These are phyloP conservation scores for Anaspis maculata DNA, from an alignment of 2,888 invertebrate genomes.

Conservation along the genomic window DNA sequence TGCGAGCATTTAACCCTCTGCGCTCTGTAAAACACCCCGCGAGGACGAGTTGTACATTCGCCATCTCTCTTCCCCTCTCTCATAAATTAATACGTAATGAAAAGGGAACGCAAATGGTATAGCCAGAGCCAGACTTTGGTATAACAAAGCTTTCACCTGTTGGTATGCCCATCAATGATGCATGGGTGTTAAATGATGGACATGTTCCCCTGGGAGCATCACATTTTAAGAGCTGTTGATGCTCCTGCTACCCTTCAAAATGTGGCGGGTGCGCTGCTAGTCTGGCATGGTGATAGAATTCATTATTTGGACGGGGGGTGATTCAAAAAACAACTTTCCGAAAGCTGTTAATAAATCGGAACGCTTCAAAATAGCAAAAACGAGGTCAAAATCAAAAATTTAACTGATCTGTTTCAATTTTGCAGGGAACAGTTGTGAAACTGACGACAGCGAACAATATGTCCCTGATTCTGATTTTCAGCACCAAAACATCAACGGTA, in stretches of 20 bases:
- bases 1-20: conserved; percentile 37
- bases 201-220: conserved; percentile 25
- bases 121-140: conserved; percentile 10
- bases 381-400: too few relatives aligned
- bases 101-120: conserved; percentile 14
- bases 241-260: too few relatives aligned
- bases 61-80: conserved; percentile 4
- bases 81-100: conserved; percentile 4
- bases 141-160: conserved; percentile 32
- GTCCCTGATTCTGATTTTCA: conserved; percentile 42
- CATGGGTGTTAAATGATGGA: conserved; percentile 36
- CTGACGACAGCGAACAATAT: conserved; percentile 47
- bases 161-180: conserved; percentile 33
- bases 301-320: too few relatives aligned
- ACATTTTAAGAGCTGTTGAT: too few relatives aligned
- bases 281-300: too few relatives aligned
- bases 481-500: conserved; percentile 21
- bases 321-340: too few relatives aligned
- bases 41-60: conserved; percentile 11
- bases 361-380: too few relatives aligned
- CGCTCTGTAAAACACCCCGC: conserved; percentile 24
- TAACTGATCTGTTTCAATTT: too few relatives aligned
- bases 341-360: too few relatives aligned
- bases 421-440: conserved; percentile 47
- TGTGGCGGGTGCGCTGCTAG: too few relatives aligned